phyloP scores from a whole-genome alignment of 2,113 vertebrate species.

The Heterochromis multidens region DNA sequence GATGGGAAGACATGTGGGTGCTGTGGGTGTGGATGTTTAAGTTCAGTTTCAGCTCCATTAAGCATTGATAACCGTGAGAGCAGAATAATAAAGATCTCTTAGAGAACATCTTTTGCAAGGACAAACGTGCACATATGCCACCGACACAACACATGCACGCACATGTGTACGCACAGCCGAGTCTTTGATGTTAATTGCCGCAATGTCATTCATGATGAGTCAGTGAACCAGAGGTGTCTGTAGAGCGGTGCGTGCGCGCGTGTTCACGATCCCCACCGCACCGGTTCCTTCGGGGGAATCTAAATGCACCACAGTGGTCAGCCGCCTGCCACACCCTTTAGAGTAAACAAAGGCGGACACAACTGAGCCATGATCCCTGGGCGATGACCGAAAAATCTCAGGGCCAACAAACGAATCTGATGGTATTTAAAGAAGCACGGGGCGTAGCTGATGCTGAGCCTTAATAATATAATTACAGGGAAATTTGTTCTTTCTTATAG shows the following conservation, averaged over 20 bases:
- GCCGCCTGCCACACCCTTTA: constrained; percentile 63
- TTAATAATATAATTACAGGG: constrained; percentile 5
- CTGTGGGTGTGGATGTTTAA: not conserved
- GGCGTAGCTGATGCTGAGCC: not conserved
- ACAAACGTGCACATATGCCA: not conserved
- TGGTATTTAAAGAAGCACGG: not conserved
- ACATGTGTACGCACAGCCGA: not conserved
- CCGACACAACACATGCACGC: not conserved
- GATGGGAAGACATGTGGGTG: not conserved
- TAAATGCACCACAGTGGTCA: constrained; percentile 51
- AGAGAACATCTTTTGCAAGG: not conserved
- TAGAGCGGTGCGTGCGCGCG: not conserved
- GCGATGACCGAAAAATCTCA: not conserved
- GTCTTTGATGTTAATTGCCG: constrained; percentile 15
- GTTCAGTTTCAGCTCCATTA: constrained; percentile 10
- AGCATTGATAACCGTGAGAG: constrained; percentile 60
- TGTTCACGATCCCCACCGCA: not conserved
- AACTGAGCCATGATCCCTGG: not conserved
- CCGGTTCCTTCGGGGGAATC: not conserved
- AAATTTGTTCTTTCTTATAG: not conserved
- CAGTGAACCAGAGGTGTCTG: constrained; percentile 13
- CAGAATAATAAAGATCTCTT: not conserved
- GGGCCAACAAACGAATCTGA: not conserved
- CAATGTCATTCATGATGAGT: constrained; percentile 38
- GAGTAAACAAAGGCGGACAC: constrained; percentile 54